Conservation (phyloP, 2,113 vertebrate species). For the Clarias batrachus region DNA sequence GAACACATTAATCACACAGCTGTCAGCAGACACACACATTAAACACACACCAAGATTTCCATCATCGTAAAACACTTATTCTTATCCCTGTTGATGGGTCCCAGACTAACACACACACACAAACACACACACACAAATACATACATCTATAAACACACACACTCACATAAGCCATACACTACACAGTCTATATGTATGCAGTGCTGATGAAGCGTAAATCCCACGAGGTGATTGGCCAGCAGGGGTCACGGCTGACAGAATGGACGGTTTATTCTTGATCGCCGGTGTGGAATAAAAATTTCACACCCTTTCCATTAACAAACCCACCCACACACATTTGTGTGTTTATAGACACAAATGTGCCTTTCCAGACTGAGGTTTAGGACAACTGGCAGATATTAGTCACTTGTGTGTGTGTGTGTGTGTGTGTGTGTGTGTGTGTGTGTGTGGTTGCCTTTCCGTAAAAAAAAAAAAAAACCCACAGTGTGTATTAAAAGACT, state of each 20-base stretch:
- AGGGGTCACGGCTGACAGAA: slow-evolving; percentile 11
- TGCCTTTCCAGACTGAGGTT: not conserved
- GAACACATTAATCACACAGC: slow-evolving; percentile 40
- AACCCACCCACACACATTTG: not conserved
- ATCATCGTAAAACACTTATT: slow-evolving; percentile 53
- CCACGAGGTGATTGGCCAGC: slow-evolving; percentile 11
- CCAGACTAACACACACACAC: not conserved
- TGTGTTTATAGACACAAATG: not conserved
- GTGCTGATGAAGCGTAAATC: slow-evolving; percentile 9
- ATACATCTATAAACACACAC: no score
- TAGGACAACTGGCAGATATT: not conserved
- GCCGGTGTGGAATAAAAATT: slow-evolving; percentile 16
- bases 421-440: not conserved
- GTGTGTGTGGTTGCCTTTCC: slow-evolving; percentile 3
- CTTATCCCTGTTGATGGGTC: slow-evolving; percentile 47
- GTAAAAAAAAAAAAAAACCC: not conserved
- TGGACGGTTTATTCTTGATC: slow-evolving; percentile 15
- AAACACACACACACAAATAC: slow-evolving; percentile 5
- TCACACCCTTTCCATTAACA: slow-evolving; percentile 23
- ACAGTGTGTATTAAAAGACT: slow-evolving; percentile 5
- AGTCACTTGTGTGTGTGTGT: not conserved
- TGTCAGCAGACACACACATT: slow-evolving; percentile 38
- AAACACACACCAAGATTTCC: slow-evolving; percentile 33
- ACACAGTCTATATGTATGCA: not conserved
- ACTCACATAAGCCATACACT: not conserved